Base-by-base conservation (phyloP, 2,113 vertebrate genomes). In the chimpanzee (Pan troglodytes) region DNA sequence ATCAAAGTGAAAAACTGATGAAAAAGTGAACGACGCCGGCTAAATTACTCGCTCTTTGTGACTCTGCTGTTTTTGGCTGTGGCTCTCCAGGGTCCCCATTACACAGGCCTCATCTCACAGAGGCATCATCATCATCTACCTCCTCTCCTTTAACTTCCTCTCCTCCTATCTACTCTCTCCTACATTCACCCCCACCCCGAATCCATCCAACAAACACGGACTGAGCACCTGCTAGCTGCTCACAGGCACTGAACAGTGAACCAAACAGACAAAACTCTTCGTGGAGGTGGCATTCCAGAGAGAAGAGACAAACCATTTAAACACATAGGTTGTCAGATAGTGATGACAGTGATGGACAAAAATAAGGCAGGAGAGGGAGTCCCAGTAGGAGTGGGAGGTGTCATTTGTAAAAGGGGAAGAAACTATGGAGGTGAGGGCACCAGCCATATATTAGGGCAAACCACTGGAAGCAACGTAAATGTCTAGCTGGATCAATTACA, bases 341-440 rank as follows among this genome's bases (percentile, higher is more conserved):
- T 4, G 16, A 30, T 23, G 70, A 88, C 27, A 8, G 20, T 25
- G 16, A 22, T 1, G 22, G 25, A 67, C 27, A 70, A 59, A 55
- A 4, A 38, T 0, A 40, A 55, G 43, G 38, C 59, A 14, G 59
- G 40, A 45, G 35, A 35, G 48, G 48, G 20, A n/a, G 68, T 52
- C 32, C 38, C 1, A 0, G 18, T 0, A 35, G 43, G 17, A 79
- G 43, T 4, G 16, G 17, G 27, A 27, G 72, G 73, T 22, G 5
- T 27, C 3, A 0, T 32, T 83, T 93, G 48, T 64, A 59, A 67
- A 84, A 68, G 11, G 35, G 17, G n/a, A 61, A 43, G 55, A 50
- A 23, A 30, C 84, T 2, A 18, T 64, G 68, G 76, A 82, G 30
- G n/a, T 23, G 27, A 70, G 48, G 59, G 35, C 64, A 82, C 52